A percentile compares a stretch with the other conserved stretches of the same genome.
Evolutionary conservation across 2,797 vertebrate genomes (phyloP).

Genomic region (Sylvilagus floridanus): DNA sequence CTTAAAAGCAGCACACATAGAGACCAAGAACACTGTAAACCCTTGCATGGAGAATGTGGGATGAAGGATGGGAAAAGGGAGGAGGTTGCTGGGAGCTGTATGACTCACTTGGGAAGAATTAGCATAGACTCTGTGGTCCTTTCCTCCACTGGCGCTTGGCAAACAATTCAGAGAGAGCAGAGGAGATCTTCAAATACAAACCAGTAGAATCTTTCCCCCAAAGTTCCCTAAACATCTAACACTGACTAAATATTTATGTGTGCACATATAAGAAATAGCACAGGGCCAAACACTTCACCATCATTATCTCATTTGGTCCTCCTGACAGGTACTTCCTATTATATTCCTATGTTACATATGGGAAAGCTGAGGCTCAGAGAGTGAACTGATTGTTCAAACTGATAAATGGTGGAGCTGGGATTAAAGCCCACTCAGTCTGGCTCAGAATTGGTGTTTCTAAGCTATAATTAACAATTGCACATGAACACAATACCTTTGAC

Average conservation of each 20-base stretch:
- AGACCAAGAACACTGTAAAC: not conserved
- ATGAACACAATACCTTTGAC: not conserved
- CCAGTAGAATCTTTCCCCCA: not conserved
- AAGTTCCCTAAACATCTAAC: not conserved
- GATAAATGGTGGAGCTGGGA: not conserved
- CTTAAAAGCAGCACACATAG: not conserved
- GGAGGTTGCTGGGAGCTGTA: not conserved
- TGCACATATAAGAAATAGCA: not conserved
- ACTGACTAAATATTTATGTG: not conserved
- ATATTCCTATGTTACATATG: not conserved
- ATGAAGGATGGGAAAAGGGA: not conserved
- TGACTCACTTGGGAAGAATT: not conserved
- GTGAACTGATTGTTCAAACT: not conserved
- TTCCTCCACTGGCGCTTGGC: not conserved
- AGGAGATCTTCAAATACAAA: slow-evolving; percentile 18
- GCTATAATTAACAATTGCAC: not conserved
- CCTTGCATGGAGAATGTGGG: not conserved
- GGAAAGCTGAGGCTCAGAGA: not conserved
- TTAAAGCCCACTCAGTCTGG: not conserved
- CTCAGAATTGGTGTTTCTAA: not conserved
- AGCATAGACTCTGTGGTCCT: not conserved
- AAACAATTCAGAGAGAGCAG: not conserved
- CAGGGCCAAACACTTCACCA: not conserved
- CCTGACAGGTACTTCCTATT: not conserved
- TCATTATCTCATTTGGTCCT: not conserved